Evolutionary conservation across 2,113 vertebrate species (phyloP).

Genomic region (Hippopotamus amphibius): DNA sequence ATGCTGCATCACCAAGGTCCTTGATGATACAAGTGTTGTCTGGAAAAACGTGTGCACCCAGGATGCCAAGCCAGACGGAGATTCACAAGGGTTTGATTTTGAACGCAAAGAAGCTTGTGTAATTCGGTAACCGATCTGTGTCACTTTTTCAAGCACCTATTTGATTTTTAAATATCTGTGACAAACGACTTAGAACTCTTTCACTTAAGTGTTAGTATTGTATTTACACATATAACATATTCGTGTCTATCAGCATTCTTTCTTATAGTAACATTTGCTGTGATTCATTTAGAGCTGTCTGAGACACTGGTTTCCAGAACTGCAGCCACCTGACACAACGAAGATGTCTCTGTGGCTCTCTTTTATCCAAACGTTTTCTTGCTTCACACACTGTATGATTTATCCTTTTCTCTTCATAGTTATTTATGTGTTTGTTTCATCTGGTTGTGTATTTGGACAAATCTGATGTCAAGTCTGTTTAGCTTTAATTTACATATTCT

Average conservation of each 20-base stretch:
- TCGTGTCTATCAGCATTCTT: not conserved
- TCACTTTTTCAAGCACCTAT: not conserved
- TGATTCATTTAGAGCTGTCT: not conserved
- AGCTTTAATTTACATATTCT: conserved; percentile 2
- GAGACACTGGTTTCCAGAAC: not conserved
- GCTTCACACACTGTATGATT: not conserved
- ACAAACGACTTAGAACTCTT: not conserved
- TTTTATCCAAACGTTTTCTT: not conserved
- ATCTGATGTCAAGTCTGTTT: not conserved
- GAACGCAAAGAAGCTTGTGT: not conserved
- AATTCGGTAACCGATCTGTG: not conserved
- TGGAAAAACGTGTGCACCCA: not conserved
- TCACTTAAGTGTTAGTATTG: not conserved
- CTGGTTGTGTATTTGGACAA: not conserved
- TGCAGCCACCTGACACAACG: not conserved
- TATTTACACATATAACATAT: not conserved
- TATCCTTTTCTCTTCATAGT: not conserved
- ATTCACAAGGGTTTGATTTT: not conserved
- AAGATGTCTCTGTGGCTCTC: not conserved
- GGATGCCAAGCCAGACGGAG: not conserved
- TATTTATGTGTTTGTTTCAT: not conserved
- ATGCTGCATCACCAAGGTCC: not conserved
- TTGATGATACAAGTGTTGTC: not conserved
- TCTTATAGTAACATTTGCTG: not conserved
- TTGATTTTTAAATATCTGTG: not conserved